phyloP scores from a whole-genome alignment of 2,888 invertebrate species.

The Parapristionchus giblindavisi region DNA sequence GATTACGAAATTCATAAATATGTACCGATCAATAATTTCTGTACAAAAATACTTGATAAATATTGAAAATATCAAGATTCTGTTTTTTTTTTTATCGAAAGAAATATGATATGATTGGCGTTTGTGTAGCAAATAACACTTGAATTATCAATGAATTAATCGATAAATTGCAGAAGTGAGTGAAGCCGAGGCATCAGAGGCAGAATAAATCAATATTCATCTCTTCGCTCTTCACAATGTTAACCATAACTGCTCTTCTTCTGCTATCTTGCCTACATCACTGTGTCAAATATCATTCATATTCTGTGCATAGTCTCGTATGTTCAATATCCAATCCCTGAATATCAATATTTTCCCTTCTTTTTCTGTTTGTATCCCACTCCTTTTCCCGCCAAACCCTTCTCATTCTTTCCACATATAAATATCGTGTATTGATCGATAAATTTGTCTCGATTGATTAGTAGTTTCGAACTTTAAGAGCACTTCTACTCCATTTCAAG shows the following conservation, averaged over 20 bases:
- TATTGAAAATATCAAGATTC: no score
- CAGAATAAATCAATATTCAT: conserved; percentile 14
- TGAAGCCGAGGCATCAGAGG: conserved; percentile 37
- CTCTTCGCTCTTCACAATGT: background rate
- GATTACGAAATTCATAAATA: background rate
- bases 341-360: conserved; percentile 26
- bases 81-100: no score
- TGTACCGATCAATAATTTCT: background rate
- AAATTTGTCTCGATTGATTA: conserved; percentile 12
- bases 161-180: conserved; percentile 24
- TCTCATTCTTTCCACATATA: conserved; percentile 24
- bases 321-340: conserved; percentile 7
- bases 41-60: no score
- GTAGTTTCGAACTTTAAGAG: background rate
- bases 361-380: conserved; percentile 2
- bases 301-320: conserved; percentile 14
- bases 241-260: background rate
- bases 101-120: no score
- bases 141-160: no score
- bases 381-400: conserved; percentile 10
- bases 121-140: no score
- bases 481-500: background rate
- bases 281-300: conserved; percentile 31
- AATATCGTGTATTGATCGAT: conserved; percentile 19
- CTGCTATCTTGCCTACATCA: background rate